These are phyloP conservation scores for Junonia oenone DNA, from an alignment of 2,888 invertebrate species.

Conservation along the genomic window DNA sequence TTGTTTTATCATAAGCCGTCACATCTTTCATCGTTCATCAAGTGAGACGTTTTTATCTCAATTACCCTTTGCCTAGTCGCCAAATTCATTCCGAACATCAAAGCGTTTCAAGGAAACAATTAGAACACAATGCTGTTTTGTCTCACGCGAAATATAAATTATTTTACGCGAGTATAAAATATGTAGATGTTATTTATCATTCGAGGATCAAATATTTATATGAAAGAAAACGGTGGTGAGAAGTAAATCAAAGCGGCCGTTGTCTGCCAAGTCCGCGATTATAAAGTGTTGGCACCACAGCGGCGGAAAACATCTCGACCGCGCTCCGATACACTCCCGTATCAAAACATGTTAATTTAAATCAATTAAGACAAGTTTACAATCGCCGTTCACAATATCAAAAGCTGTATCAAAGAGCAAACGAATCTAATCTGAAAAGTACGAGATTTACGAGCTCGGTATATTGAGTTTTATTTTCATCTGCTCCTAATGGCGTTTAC, in stretches of 20 bases:
- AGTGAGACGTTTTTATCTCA: slow-evolving; percentile 22
- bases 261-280: slow-evolving; percentile 61
- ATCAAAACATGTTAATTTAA: slow-evolving; percentile 51
- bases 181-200: slow-evolving; percentile 34
- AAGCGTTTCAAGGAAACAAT: slow-evolving; percentile 27
- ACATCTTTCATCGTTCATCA: slow-evolving; percentile 28
- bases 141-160: slow-evolving; percentile 30
- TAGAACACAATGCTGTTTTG: slow-evolving; percentile 33
- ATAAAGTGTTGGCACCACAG: slow-evolving; percentile 55
- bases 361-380: slow-evolving; percentile 40
- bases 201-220: slow-evolving; percentile 37
- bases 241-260: slow-evolving; percentile 66
- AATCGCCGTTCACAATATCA: slow-evolving; percentile 28
- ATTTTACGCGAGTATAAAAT: slow-evolving; percentile 27
- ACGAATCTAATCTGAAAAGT: slow-evolving; percentile 20
- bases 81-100: slow-evolving; percentile 28
- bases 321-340: slow-evolving; percentile 42
- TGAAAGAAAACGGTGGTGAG: slow-evolving; percentile 51
- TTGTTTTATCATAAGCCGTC: slow-evolving; percentile 20
- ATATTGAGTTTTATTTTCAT: slow-evolving; percentile 26
- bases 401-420: slow-evolving; percentile 27
- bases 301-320: slow-evolving; percentile 54
- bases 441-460: slow-evolving; percentile 24
- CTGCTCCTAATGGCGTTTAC: slow-evolving; percentile 17
- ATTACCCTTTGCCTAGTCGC: slow-evolving; percentile 22